phyloP scores from a whole-genome alignment of 2,888 invertebrate species.

The Dryobotodes eremita region DNA sequence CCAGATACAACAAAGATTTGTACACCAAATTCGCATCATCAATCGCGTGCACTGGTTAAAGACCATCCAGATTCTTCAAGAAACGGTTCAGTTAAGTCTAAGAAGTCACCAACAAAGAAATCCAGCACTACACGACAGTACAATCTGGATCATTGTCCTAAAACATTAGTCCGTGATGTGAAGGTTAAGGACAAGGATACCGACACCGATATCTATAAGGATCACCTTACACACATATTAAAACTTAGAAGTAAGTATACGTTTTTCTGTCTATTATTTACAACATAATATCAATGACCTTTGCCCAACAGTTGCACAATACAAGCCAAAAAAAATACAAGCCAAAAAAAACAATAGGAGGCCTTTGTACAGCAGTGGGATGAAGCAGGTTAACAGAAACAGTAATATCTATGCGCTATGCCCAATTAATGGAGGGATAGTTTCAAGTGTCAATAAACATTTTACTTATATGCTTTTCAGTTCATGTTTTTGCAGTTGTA shows the following conservation, averaged over 20 bases:
- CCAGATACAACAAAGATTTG: slow-evolving; percentile 72
- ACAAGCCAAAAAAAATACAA: not conserved
- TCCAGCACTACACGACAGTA: slow-evolving; percentile 62
- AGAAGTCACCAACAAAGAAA: slow-evolving; percentile 71
- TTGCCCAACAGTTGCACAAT: not conserved
- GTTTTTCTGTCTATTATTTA: slow-evolving; percentile 50
- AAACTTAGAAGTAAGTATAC: slow-evolving; percentile 80
- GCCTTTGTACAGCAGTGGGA: not conserved
- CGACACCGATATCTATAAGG: slow-evolving; percentile 33
- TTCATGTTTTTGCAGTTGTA: not conserved
- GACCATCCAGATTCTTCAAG: slow-evolving; percentile 64
- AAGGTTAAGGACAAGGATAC: slow-evolving; percentile 62
- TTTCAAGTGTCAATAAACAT: not conserved
- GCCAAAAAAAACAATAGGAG: not conserved
- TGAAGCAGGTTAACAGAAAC: not conserved
- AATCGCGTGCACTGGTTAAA: slow-evolving; percentile 66
- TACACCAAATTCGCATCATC: slow-evolving; percentile 64
- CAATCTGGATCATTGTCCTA: slow-evolving; percentile 77
- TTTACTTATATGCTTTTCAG: no score
- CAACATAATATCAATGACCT: not conserved
- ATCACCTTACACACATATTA: slow-evolving; percentile 68
- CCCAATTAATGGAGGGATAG: not conserved
- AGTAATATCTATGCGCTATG: not conserved
- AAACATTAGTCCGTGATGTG: slow-evolving; percentile 77
- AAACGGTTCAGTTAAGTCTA: slow-evolving; percentile 57